phyloP scores from a whole-genome alignment of 2,797 vertebrate species.

The Pelochelys cantorii region DNA sequence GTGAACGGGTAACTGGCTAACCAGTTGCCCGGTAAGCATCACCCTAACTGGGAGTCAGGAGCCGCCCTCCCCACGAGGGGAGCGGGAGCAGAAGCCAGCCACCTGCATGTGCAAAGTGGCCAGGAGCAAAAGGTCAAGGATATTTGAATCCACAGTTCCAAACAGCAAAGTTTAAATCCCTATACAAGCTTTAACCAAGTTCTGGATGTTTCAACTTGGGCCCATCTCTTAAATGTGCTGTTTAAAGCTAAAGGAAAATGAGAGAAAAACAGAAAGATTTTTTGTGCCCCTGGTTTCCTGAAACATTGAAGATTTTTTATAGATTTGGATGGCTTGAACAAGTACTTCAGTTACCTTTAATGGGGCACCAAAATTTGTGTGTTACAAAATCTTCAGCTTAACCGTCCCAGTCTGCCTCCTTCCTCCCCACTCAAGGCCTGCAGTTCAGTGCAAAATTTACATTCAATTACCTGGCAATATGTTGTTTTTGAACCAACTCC shows the following conservation, averaged over 20 bases:
- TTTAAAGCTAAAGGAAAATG: conserved; percentile 4
- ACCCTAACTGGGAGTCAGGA: too few species aligned
- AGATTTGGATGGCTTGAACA: not conserved
- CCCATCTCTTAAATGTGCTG: accelerated
- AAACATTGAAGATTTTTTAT: not conserved
- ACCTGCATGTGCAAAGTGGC: too few species aligned
- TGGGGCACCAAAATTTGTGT: not conserved
- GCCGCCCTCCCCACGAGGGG: too few species aligned
- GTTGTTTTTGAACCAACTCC: conserved; percentile 95
- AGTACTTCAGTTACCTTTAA: not conserved
- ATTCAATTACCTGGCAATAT: conserved; percentile 89
- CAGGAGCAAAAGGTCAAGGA: not conserved
- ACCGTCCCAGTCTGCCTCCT: not conserved
- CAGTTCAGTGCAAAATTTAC: not conserved
- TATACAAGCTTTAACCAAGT: not conserved
- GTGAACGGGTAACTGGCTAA: too few species aligned
- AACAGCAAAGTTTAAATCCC: not conserved
- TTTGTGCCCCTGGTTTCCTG: not conserved
- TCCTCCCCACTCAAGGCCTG: not conserved
- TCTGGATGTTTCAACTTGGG: not conserved
- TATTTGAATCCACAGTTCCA: conserved; percentile 10
- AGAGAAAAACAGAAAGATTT: not conserved
- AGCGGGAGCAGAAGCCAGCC: too few species aligned
- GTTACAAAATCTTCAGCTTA: not conserved
- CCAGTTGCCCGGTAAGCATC: too few species aligned